Percentiles rank a stretch among this genome's conserved stretches.
Conservation (phyloP, 2,113 vertebrate species). For the Pteropus alecto region DNA sequence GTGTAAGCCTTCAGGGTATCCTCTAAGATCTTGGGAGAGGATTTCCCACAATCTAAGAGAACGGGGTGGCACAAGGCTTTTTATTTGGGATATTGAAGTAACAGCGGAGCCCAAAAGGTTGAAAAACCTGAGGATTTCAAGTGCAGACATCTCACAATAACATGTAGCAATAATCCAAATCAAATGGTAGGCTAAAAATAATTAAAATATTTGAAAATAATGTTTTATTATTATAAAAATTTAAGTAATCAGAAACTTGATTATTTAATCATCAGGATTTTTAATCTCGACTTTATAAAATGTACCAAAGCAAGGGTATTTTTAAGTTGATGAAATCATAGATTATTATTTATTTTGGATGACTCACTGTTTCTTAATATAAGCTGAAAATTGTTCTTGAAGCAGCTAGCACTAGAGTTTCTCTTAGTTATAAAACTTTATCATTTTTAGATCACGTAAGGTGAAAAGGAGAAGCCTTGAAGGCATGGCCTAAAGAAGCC, state of each 20-base stretch:
- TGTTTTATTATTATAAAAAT: neutral
- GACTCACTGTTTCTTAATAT: slow-evolving; percentile 27
- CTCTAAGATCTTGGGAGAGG: neutral
- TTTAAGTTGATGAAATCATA: slow-evolving; percentile 39
- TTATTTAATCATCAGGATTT: neutral
- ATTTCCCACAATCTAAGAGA: neutral
- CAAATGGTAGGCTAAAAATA: neutral
- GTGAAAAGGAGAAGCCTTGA: neutral
- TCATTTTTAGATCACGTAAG: slow-evolving; percentile 3
- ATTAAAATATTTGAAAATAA: neutral
- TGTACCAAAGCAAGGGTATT: neutral
- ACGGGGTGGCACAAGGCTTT: neutral
- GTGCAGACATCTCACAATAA: neutral
- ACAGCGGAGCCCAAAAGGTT: neutral
- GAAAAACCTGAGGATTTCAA: neutral
- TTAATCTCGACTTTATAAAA: slow-evolving; percentile 18
- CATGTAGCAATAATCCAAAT: neutral
- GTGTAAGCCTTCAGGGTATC: neutral
- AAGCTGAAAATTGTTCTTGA: slow-evolving; percentile 1
- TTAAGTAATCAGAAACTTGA: neutral
- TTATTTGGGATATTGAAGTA: neutral
- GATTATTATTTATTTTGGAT: slow-evolving; percentile 30
- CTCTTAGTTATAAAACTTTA: neutral
- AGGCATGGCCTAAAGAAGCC: neutral
- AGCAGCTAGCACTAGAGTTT: neutral